These are phyloP conservation scores for Disparrhopalites patrizii DNA, from an alignment of 2,888 invertebrate species.

Conservation along the genomic window DNA sequence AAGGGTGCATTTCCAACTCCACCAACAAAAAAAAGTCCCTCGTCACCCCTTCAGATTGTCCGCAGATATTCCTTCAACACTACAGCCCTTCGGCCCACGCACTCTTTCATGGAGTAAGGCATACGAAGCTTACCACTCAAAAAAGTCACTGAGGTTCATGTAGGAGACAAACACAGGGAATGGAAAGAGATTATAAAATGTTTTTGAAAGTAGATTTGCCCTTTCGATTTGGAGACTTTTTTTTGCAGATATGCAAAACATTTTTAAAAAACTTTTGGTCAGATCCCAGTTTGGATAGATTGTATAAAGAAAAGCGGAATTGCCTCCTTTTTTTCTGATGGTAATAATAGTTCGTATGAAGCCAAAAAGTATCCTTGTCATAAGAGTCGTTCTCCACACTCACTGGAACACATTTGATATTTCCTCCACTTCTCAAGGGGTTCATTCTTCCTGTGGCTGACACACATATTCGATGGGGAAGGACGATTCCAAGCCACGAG, in stretches of 20 bases:
- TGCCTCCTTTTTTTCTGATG: too few species aligned
- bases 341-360: too few species aligned
- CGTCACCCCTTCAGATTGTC: conserved; percentile 10
- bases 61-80: conserved; percentile 7
- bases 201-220: too few species aligned
- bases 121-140: too few species aligned
- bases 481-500: conserved; percentile 12
- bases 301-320: too few species aligned
- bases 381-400: background rate
- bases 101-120: background rate
- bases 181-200: too few species aligned
- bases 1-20: conserved; percentile 6
- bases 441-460: conserved; percentile 18
- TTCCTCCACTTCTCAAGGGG: conserved; percentile 25
- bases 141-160: too few species aligned
- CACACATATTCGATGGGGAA: conserved; percentile 20
- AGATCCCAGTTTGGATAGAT: too few species aligned
- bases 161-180: too few species aligned
- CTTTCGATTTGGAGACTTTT: too few species aligned
- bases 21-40: background rate
- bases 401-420: conserved; percentile 25
- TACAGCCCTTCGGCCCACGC: too few species aligned
- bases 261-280: background rate
- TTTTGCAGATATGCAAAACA: background rate
- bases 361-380: background rate